phyloP scores from a whole-genome alignment of 1,140 invertebrate species.

The Tenebrio molitor region DNA sequence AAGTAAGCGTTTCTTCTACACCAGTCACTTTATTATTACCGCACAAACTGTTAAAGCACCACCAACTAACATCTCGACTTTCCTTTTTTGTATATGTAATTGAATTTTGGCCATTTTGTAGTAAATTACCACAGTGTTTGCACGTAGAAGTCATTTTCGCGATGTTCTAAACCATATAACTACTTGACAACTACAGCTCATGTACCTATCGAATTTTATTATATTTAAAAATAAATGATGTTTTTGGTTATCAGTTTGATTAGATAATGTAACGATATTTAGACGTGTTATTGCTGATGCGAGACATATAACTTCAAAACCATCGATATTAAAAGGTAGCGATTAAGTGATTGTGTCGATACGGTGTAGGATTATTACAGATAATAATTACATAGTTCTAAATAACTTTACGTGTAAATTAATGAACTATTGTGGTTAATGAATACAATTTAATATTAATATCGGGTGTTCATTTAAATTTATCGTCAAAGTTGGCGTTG shows the following conservation, averaged over 20 bases:
- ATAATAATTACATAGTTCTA: no score
- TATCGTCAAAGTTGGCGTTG: no score
- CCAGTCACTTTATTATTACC: background rate
- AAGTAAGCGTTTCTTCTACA: background rate
- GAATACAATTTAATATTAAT: no score
- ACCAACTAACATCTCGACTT: slow-evolving; percentile 5
- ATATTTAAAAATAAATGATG: slow-evolving; percentile 39
- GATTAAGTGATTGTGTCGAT: slow-evolving; percentile 3
- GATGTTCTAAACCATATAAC: background rate
- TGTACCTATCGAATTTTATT: slow-evolving; percentile 17
- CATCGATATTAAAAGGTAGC: slow-evolving; percentile 26
- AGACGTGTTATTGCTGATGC: slow-evolving; percentile 26
- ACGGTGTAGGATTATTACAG: slow-evolving; percentile 14
- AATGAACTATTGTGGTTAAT: no score
- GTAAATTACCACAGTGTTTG: slow-evolving; percentile 10
- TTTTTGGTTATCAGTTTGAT: slow-evolving; percentile 34
- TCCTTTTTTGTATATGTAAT: background rate
- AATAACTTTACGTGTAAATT: no score
- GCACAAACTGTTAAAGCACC: slow-evolving; percentile 34
- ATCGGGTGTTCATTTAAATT: no score
- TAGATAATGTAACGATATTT: slow-evolving; percentile 42
- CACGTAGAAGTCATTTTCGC: slow-evolving; percentile 27
- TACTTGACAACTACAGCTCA: slow-evolving; percentile 13
- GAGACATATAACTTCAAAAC: slow-evolving; percentile 26
- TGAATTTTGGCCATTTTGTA: slow-evolving; percentile 2